Conservation (phyloP, 2,797 vertebrate species). For the Pelochelys cantorii region DNA sequence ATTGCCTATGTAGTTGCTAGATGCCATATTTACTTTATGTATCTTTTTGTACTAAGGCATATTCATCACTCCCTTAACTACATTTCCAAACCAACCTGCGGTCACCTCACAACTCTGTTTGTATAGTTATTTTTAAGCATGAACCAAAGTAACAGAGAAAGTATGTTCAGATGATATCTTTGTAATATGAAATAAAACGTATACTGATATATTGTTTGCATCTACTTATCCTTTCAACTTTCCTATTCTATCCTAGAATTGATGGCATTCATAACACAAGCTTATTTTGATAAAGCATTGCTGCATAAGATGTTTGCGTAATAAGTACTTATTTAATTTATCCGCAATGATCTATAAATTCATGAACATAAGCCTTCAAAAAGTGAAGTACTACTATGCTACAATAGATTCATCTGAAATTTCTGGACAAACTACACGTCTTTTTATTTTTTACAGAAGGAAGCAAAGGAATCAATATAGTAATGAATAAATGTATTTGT, state of each 20-base stretch:
- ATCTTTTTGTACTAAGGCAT: neutral
- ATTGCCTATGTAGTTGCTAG: neutral
- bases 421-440: neutral
- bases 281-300: neutral
- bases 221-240: neutral
- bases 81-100: neutral
- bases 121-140: neutral
- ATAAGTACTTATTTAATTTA: neutral
- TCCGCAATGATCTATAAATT: neutral
- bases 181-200: neutral
- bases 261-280: neutral
- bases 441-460: neutral
- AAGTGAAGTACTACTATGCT: neutral
- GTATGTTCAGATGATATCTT: neutral
- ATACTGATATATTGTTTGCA: neutral
- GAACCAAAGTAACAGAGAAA: neutral
- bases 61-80: neutral
- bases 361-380: fast-evolving
- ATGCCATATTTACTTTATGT: neutral
- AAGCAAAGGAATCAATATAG: neutral
- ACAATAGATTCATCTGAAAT: neutral
- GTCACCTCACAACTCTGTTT: neutral
- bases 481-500: neutral
- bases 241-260: neutral
- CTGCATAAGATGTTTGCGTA: neutral